Percentiles rank a stretch among this genome's conserved stretches.
Evolutionary conservation across 2,113 vertebrate genomes (phyloP).

Genomic region (Aptenodytes forsteri): DNA sequence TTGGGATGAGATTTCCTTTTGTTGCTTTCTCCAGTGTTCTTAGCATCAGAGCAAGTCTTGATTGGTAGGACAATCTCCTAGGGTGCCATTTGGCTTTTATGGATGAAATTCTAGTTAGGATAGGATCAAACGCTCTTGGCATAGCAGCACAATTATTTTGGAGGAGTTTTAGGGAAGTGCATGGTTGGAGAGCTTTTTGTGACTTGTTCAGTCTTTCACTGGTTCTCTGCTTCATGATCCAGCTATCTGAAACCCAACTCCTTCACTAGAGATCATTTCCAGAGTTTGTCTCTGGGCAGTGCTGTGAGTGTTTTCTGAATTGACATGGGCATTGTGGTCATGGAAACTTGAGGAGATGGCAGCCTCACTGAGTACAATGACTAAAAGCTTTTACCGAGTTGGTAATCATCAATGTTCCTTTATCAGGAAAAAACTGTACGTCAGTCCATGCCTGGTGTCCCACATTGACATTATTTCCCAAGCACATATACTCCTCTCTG

Average conservation of each 20-base stretch:
- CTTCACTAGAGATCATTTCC: neutral
- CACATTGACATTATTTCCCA: neutral
- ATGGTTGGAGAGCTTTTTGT: neutral
- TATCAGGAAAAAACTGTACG: neutral
- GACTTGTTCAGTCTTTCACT: neutral
- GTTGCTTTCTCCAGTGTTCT: neutral
- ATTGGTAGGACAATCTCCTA: neutral
- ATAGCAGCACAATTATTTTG: neutral
- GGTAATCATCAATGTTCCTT: neutral
- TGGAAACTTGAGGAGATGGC: neutral
- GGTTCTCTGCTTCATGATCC: neutral
- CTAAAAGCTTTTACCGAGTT: neutral
- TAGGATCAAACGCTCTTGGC: neutral
- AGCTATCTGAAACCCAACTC: neutral
- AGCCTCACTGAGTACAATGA: neutral
- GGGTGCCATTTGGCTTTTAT: neutral
- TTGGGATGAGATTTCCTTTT: neutral
- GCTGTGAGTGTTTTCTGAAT: neutral
- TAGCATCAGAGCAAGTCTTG: neutral
- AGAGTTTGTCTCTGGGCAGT: neutral
- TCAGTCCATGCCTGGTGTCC: neutral
- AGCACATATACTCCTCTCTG: neutral
- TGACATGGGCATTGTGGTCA: neutral
- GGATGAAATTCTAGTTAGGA: neutral
- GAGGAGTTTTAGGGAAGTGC: neutral